Evolutionary conservation across 2,113 vertebrate species (phyloP).

Genomic region (Tichodroma muraria): DNA sequence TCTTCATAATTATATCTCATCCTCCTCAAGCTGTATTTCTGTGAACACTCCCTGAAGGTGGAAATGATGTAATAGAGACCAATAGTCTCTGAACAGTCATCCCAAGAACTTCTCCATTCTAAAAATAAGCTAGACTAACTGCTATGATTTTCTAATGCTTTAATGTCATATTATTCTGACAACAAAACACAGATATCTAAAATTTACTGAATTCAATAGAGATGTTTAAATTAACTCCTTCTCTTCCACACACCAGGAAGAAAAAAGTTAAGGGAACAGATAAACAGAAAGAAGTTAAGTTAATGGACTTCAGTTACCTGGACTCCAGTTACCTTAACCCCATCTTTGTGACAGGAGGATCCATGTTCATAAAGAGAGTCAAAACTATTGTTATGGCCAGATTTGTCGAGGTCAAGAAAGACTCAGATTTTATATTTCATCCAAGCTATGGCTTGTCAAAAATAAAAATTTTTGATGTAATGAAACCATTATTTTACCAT

Average conservation of each 20-base stretch:
- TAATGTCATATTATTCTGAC: not conserved
- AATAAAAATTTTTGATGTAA: too few species aligned
- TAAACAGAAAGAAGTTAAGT: not conserved
- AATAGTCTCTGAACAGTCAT: not conserved
- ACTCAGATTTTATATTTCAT: not conserved
- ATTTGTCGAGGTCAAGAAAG: not conserved
- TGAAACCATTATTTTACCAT: too few species aligned
- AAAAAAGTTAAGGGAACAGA: not conserved
- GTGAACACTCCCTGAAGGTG: not conserved
- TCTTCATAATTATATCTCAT: not conserved
- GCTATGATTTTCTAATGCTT: not conserved
- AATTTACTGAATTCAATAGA: not conserved
- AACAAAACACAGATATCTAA: not conserved
- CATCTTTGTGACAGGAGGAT: not conserved
- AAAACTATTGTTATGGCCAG: not conserved
- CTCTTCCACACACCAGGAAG: not conserved
- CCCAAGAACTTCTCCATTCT: not conserved
- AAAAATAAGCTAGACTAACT: conserved; percentile 3
- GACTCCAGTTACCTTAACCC: not conserved
- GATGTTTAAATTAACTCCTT: not conserved
- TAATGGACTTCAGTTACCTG: not conserved
- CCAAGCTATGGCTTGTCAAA: not conserved
- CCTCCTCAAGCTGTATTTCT: not conserved
- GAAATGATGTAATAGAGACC: not conserved
- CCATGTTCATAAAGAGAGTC: not conserved